phyloP scores from a whole-genome alignment of 2,888 invertebrate genomes.

The Nebria salina region DNA sequence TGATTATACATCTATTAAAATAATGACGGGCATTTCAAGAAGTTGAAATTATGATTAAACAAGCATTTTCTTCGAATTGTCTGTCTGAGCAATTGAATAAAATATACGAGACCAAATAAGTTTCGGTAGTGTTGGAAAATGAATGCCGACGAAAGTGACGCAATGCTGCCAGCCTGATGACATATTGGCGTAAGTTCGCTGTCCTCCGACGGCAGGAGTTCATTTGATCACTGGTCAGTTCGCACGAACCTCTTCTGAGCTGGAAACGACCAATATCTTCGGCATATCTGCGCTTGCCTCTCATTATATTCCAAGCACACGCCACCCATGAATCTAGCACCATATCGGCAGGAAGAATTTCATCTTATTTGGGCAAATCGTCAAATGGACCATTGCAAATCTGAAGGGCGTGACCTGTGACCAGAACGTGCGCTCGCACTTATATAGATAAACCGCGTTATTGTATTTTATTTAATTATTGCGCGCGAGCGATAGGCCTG shows the following conservation, averaged over 20 bases:
- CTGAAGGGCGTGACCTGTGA: constrained; percentile 35
- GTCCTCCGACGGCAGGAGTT: not conserved
- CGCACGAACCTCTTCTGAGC: not conserved
- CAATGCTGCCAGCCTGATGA: not conserved
- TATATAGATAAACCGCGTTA: not conserved
- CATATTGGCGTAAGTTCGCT: not conserved
- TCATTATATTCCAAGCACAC: constrained; percentile 41
- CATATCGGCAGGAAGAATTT: constrained; percentile 41
- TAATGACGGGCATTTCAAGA: not conserved
- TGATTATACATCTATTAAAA: not conserved
- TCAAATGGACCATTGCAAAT: constrained; percentile 44
- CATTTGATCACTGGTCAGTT: not conserved
- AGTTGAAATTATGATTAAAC: not conserved
- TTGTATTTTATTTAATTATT: constrained; percentile 16
- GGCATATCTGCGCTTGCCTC: constrained; percentile 3
- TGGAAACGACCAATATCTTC: constrained; percentile 43
- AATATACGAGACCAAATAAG: not conserved
- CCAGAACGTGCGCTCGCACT: not conserved
- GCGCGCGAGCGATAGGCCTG: not conserved
- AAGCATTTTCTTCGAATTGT: not conserved
- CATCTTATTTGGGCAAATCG: constrained; percentile 45
- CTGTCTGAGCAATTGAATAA: not conserved
- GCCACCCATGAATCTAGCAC: constrained; percentile 10
- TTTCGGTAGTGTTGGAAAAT: not conserved
- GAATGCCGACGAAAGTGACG: not conserved